phyloP scores from a whole-genome alignment of 2,797 vertebrate species.

The Anas bernieri region DNA sequence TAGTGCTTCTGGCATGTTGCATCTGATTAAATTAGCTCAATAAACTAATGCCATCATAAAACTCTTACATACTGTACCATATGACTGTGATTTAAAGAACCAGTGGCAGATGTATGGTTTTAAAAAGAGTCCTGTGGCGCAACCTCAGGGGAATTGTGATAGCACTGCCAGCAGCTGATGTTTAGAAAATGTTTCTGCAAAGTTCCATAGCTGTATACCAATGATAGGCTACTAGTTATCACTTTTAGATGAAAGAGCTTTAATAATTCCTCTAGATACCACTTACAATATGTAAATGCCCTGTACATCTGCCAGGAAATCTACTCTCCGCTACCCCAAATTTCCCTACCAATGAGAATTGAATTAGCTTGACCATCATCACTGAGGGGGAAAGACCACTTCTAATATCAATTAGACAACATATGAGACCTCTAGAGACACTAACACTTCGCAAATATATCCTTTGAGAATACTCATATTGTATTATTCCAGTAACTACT shows the following conservation, averaged over 20 bases:
- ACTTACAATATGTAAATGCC: neutral
- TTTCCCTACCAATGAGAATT: neutral
- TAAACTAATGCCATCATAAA: neutral
- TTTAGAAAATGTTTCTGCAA: neutral
- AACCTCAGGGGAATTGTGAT: neutral
- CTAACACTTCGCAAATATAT: neutral
- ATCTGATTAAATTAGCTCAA: slow-evolving; percentile 23
- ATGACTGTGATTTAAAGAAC: neutral
- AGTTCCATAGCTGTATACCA: neutral
- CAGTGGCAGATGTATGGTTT: neutral
- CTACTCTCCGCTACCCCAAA: neutral
- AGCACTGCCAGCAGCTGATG: neutral
- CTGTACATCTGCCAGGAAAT: neutral
- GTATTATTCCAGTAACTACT: neutral
- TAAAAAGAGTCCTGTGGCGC: neutral
- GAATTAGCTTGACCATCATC: neutral
- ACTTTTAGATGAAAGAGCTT: neutral
- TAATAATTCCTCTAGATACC: neutral
- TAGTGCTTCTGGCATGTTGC: neutral
- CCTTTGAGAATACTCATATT: neutral
- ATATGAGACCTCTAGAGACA: neutral
- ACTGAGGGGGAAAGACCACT: neutral
- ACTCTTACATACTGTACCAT: neutral
- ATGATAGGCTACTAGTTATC: neutral
- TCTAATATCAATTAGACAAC: neutral